Base-by-base conservation (phyloP, 2,888 invertebrate genomes). In the Shargacucullia verbasci region DNA sequence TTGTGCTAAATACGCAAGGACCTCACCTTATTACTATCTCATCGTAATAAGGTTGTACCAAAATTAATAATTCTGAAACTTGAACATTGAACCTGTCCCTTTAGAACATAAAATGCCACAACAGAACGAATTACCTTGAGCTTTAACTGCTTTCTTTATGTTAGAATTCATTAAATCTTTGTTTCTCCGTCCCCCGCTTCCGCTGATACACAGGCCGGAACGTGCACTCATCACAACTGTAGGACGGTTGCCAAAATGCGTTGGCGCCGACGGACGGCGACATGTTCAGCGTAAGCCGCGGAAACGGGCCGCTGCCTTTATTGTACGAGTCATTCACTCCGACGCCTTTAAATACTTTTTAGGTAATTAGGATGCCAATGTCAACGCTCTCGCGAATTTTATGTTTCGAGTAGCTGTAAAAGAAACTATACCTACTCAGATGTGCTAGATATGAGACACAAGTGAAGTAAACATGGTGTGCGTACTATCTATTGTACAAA, bases 161-260 rank as follows among this genome's bases (percentile, higher is more conserved):
- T 50, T 50, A 29, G 39, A 52, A 29, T 50, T 60, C 27, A 52
- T 65, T 64, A 9, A 65, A 49, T 64, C 54, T 72, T 72, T 72
- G 56, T 62, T 73, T 62, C 50, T 20, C 4, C 20, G 20, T 20
- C 2, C 2, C 25, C 33, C 38, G 62, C 57, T 74, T 74, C 75
- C 71, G 63, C 62, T 72, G 62, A 64, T 76, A 73, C 70, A 67
- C 62, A 60, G 54, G 73, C 68, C 74, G 79, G 81, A 80, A 81
- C 79, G 80, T 80, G 82, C 78, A 78, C 75, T 76, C 78, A 79
- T 84, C 83, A 82, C 75, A 80, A 80, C 68, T 72, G 75, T 75
- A 70, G 79, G 81, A 73, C 29, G 61, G 61, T 78, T 82, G 83
- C 82, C 83, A 84, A 80, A 80, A 79, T 76, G 79, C 75, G 76